Evolutionary conservation across 1,140 invertebrate species (phyloP).

Genomic region (Formica exsecta): DNA sequence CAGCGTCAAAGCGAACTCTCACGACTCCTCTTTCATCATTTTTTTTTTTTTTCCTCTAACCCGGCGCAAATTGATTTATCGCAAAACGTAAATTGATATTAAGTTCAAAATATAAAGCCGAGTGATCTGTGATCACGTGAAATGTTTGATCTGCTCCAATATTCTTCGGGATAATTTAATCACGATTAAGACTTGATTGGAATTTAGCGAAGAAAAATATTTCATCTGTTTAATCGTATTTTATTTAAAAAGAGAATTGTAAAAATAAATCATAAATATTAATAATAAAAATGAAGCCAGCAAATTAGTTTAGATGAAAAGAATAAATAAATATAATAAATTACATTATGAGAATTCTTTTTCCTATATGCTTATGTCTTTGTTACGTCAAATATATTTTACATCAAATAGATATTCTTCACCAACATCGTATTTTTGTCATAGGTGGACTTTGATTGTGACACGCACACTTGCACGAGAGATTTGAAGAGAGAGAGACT

Average conservation of each 20-base stretch:
- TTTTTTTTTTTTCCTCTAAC: background rate
- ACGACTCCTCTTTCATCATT: conserved; percentile 41
- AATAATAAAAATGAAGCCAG: background rate
- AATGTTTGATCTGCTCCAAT: background rate
- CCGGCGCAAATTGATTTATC: conserved; percentile 31
- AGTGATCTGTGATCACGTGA: background rate
- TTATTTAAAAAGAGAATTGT: background rate
- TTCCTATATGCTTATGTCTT: background rate
- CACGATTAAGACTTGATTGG: background rate
- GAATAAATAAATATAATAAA: background rate
- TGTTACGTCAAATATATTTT: background rate
- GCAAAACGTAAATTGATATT: conserved; percentile 20
- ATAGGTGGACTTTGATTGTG: background rate
- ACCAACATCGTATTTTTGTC: background rate
- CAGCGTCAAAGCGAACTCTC: conserved; percentile 30
- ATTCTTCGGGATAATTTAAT: background rate
- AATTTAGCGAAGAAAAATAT: background rate
- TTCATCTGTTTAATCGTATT: background rate
- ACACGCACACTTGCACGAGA: background rate
- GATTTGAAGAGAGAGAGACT: too few relatives aligned
- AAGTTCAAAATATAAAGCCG: background rate
- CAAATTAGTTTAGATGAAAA: background rate
- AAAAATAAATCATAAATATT: background rate
- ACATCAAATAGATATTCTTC: background rate
- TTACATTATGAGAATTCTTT: background rate